Conservation (phyloP, 92 coral and sea anemone genomes). For the Palythoa heliodiscus region DNA sequence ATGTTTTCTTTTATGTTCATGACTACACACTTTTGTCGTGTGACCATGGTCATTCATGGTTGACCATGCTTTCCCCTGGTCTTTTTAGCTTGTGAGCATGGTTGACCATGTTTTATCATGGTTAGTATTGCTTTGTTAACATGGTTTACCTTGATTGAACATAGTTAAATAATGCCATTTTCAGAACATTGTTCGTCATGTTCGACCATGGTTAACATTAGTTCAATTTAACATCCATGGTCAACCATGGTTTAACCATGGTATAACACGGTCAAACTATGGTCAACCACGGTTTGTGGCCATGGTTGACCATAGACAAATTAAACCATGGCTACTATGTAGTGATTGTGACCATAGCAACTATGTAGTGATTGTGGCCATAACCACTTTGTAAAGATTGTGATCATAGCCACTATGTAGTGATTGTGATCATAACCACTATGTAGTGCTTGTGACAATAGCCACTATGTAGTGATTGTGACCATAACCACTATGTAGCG, state of each 20-base stretch:
- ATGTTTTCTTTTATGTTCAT: not conserved
- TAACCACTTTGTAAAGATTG: too few species aligned
- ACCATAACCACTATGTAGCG: too few species aligned
- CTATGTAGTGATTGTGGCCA: too few species aligned
- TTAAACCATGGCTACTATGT: too few species aligned
- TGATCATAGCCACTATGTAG: too few species aligned
- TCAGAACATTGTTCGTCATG: not conserved
- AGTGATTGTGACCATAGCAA: too few species aligned
- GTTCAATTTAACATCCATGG: conserved; percentile 12
- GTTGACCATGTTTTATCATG: not conserved
- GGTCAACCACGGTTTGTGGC: too few species aligned
- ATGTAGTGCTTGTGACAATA: too few species aligned
- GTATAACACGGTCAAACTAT: not conserved
- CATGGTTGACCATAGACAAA: too few species aligned
- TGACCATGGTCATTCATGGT: conserved; percentile 11
- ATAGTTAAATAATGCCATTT: not conserved
- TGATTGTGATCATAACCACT: too few species aligned
- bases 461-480: too few species aligned
- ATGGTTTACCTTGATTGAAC: not conserved
- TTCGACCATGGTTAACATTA: conserved; percentile 15
- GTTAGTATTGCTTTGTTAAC: not conserved
- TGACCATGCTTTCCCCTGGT: not conserved
- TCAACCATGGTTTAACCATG: conserved; percentile 10
- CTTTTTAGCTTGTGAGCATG: not conserved
- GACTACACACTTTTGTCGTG: not conserved